Conservation (phyloP, 1,140 invertebrate species). For the Trachymyrmex septentrionalis region DNA sequence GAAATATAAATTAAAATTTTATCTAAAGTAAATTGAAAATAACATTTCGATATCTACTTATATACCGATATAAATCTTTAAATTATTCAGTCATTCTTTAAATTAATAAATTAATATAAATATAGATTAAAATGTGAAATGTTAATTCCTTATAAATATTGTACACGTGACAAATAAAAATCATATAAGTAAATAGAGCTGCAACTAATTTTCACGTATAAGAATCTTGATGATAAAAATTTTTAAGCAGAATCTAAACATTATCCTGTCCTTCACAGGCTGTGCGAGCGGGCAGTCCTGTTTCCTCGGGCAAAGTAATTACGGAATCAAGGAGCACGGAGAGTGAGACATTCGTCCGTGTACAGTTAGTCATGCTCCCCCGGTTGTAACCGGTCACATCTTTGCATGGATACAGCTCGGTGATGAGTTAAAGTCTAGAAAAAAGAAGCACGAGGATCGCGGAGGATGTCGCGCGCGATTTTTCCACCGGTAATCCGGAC, state of each 20-base stretch:
- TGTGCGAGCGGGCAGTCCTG: background rate
- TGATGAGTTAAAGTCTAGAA: background rate
- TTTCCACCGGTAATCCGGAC: conserved; percentile 20
- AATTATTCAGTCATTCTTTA: background rate
- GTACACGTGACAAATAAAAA: background rate
- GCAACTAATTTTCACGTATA: background rate
- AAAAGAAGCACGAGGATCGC: background rate
- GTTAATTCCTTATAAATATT: background rate
- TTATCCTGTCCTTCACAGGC: background rate
- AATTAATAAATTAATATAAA: conserved; percentile 14
- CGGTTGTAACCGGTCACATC: conserved; percentile 60
- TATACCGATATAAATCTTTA: background rate
- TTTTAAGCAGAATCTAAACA: background rate
- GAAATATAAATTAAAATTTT: background rate
- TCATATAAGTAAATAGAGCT: background rate
- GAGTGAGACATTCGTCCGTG: conserved; percentile 24
- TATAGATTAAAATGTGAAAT: background rate
- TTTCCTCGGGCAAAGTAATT: conserved; percentile 32
- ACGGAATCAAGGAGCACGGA: conserved; percentile 40
- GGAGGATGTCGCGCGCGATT: conserved; percentile 35
- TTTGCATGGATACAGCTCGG: conserved; percentile 46
- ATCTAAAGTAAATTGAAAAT: background rate
- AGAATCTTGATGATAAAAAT: background rate
- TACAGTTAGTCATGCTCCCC: conserved; percentile 70
- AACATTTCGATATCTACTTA: background rate